Evolutionary conservation across 1,140 invertebrate genomes (phyloP), one percentile per base, ranked within the genome.

Genomic region (Aphelenchoides fujianensis): DNA sequence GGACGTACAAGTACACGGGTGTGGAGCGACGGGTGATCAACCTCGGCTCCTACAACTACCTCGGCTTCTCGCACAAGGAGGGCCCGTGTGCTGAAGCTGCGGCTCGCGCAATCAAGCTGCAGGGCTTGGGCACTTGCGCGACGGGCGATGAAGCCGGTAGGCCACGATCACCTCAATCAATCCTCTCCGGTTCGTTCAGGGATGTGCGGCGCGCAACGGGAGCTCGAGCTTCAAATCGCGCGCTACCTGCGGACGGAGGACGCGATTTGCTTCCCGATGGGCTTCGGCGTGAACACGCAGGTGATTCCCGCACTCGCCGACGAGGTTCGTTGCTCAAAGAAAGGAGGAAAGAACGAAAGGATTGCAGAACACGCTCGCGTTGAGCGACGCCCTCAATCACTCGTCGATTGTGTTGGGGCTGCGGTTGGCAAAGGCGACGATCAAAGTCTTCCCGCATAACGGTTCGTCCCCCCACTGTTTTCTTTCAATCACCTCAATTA

Each of bases 201-300:
- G 12, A 70, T 9, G 7, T 68, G 12, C 30, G 16, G 7, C n/a
- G 3, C 36, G 2, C 93, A 95, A 77, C 79, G 86, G 0, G 89
- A 96, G 82, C 86, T 98, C 41, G 95, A 98, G 86, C 84, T 87
- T 57, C 83, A 92, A 35, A 91, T 92, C 0, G 92, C 94, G 0
- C 86, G 89, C 77, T 98, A 93, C 88, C 81, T 97, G n/a, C 93
- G 93, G 23, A 90, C 91, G 0, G 95, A 98, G 85, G 93, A 90
- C 74, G 92, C 93, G 2, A 91, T 98, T 70, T 92, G 94, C 7
- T 93, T 96, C 86, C 93, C 93, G 52, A 98, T 98, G 95, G 96
- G 96, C 2, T 98, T 97, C 86, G 95, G 93, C 27, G 98, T 95
- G 0, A 98, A 98, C 87, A 89, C 94, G 0, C 88, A 97, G 68